Evolutionary conservation across 2,888 invertebrate species (phyloP).

Genomic region (Drosophila monieri): DNA sequence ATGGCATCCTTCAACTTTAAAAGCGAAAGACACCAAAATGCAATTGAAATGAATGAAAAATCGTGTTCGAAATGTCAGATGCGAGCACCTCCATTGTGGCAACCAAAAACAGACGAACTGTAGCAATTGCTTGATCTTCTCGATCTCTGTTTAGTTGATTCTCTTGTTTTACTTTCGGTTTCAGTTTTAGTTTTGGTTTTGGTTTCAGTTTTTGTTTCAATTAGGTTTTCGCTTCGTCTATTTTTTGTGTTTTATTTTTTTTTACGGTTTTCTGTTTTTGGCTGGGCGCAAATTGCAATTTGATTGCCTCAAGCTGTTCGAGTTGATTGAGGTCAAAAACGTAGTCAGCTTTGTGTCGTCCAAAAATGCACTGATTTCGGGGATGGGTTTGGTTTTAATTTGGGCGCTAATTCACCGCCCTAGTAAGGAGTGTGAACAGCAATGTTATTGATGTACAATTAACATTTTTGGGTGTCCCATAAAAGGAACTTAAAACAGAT

Average conservation of each 20-base stretch:
- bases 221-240: conserved; percentile 21
- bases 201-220: conserved; percentile 25
- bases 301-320: conserved; percentile 58
- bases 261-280: conserved; percentile 56
- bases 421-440: conserved; percentile 29
- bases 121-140: conserved; percentile 64
- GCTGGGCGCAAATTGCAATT: conserved; percentile 67
- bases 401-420: conserved; percentile 22
- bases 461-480: conserved; percentile 2
- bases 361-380: conserved; percentile 42
- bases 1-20: conserved; percentile 73
- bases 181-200: conserved; percentile 24
- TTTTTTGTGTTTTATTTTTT: conserved; percentile 39
- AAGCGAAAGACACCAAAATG: conserved; percentile 47
- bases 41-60: conserved; percentile 56
- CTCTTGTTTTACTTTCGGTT: conserved; percentile 40
- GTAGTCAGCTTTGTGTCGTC: conserved; percentile 53
- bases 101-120: conserved; percentile 48
- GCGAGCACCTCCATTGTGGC: conserved; percentile 49
- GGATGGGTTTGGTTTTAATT: conserved; percentile 28
- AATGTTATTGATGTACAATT: conserved; percentile 21
- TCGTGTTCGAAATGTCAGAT: conserved; percentile 76
- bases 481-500: conserved; percentile 13
- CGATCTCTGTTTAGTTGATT: conserved; percentile 42
- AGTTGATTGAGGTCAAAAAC: conserved; percentile 73